phyloP scores from a whole-genome alignment of 2,797 vertebrate species.

The Euthynnus affinis region DNA sequence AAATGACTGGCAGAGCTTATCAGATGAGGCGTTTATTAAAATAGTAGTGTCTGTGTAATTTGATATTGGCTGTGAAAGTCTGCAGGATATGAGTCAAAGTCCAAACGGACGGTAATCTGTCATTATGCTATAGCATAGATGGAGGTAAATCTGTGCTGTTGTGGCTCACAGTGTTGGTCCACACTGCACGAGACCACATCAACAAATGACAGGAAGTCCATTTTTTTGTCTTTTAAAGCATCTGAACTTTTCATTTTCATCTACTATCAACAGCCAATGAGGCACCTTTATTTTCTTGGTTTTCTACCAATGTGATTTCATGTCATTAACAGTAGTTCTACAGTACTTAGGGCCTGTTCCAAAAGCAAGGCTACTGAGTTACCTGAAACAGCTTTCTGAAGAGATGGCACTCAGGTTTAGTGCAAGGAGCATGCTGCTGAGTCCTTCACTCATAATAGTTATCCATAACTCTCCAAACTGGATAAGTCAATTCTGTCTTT shows the following conservation, averaged over 20 bases:
- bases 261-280: neutral
- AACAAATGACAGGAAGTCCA: neutral
- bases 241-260: slow-evolving; percentile 3
- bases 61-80: slow-evolving; percentile 6
- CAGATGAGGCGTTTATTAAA: slow-evolving; percentile 20
- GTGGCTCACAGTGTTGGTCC: neutral
- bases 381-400: neutral
- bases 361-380: neutral
- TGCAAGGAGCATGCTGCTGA: too few relatives aligned
- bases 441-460: too few relatives aligned
- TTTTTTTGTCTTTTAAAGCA: neutral
- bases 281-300: too few relatives aligned
- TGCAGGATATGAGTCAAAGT: slow-evolving; percentile 31
- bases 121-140: neutral
- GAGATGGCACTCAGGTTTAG: neutral
- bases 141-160: neutral
- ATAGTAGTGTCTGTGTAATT: slow-evolving; percentile 1
- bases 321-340: neutral
- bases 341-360: neutral
- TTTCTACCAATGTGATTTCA: neutral
- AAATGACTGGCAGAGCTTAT: slow-evolving; percentile 14
- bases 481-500: too few relatives aligned
- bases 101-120: slow-evolving; percentile 7
- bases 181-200: neutral
- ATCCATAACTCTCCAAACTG: too few relatives aligned